phyloP scores from a whole-genome alignment of 2,797 vertebrate genomes.

The Chaetophractus vellerosus region DNA sequence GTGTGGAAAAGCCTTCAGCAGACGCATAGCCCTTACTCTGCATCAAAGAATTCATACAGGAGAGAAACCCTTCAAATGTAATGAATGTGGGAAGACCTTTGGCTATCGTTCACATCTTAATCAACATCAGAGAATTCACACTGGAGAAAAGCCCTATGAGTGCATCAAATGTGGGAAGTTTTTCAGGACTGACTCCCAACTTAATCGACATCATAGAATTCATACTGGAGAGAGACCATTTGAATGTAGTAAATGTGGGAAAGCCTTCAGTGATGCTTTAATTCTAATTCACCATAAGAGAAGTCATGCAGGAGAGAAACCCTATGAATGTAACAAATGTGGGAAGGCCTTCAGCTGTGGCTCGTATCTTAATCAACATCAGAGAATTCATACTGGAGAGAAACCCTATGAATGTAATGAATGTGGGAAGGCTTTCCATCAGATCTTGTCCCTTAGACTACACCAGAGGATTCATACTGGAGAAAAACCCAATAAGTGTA shows the following conservation, averaged over 20 bases:
- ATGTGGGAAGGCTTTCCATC: conserved; percentile 83
- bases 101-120: conserved; percentile 78
- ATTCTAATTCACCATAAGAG: conserved; percentile 82
- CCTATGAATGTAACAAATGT: conserved; percentile 82
- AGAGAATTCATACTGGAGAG: conserved; percentile 73
- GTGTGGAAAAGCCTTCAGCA: conserved; percentile 85
- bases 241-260: conserved; percentile 82
- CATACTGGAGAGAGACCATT: conserved; percentile 81
- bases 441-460: conserved; percentile 80
- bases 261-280: conserved; percentile 79
- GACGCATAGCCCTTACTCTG: conserved; percentile 75
- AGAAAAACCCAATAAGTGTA: conserved; percentile 77
- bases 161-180: conserved; percentile 81
- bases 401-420: conserved; percentile 81
- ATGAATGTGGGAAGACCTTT: conserved; percentile 80
- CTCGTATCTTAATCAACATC: conserved; percentile 80
- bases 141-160: conserved; percentile 81
- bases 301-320: conserved; percentile 84
- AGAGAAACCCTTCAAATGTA: conserved; percentile 81
- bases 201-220: conserved; percentile 82
- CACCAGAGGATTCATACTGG: conserved; percentile 80
- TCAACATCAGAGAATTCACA: conserved; percentile 83
- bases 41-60: conserved; percentile 78
- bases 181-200: conserved; percentile 80
- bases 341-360: conserved; percentile 81